Conservation (phyloP, 1,140 invertebrate genomes). For the Antheraea pernyi region DNA sequence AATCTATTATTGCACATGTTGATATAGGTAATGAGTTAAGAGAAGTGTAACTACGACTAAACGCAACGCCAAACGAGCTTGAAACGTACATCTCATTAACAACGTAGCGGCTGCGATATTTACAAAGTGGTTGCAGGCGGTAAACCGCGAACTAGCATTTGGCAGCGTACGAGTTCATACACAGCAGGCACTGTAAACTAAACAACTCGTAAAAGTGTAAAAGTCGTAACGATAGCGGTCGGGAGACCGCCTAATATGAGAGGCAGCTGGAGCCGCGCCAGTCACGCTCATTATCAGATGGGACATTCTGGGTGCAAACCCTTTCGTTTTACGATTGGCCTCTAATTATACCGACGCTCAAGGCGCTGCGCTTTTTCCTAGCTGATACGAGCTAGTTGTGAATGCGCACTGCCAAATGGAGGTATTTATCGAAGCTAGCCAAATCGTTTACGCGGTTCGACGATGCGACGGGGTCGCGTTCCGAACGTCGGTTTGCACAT, state of each 20-base stretch:
- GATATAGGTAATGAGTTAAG: background rate
- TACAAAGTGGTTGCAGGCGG: constrained; percentile 64
- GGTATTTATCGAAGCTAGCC: constrained; percentile 57
- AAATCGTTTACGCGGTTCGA: constrained; percentile 59
- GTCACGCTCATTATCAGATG: constrained; percentile 76
- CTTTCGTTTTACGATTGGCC: constrained; percentile 75
- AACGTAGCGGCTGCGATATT: constrained; percentile 57
- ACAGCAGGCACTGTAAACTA: constrained; percentile 69
- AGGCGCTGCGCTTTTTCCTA: constrained; percentile 62
- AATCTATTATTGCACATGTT: background rate
- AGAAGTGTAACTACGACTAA: constrained; percentile 11
- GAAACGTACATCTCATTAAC: constrained; percentile 68
- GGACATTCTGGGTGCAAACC: constrained; percentile 63
- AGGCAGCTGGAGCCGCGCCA: constrained; percentile 71
- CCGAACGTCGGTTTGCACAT: constrained; percentile 25
- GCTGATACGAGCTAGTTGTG: constrained; percentile 43
- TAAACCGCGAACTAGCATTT: constrained; percentile 75
- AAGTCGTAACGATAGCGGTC: constrained; percentile 73
- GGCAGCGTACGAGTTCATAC: constrained; percentile 59
- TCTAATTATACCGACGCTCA: constrained; percentile 73
- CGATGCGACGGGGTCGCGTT: constrained; percentile 35
- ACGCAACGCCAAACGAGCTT: constrained; percentile 55
- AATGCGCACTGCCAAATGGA: constrained; percentile 61
- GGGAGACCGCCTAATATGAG: constrained; percentile 68
- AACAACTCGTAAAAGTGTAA: constrained; percentile 79